phyloP scores from a whole-genome alignment of 2,888 invertebrate genomes.

The Campoplex capitator region DNA sequence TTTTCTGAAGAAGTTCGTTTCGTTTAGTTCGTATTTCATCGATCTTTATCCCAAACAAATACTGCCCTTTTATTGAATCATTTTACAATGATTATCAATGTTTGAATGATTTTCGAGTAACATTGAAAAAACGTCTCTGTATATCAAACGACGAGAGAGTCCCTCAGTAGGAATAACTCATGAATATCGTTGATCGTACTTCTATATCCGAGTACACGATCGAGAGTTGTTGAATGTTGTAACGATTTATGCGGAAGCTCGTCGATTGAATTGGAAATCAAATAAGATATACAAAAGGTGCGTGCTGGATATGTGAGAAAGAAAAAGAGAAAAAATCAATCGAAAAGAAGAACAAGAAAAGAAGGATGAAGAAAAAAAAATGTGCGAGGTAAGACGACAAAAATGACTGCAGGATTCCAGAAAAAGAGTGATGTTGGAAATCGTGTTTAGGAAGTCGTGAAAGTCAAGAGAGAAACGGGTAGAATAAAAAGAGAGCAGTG shows the following conservation, averaged over 20 bases:
- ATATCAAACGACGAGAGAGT: neutral
- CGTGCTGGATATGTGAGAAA: neutral
- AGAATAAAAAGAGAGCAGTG: conserved; percentile 4
- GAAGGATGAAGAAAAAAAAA: neutral
- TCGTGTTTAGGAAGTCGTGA: conserved; percentile 78
- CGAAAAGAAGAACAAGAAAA: conserved; percentile 37
- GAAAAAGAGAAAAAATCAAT: conserved; percentile 16
- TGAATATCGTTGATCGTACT: neutral
- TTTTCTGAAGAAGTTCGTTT: neutral
- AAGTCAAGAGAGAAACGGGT: conserved; percentile 58
- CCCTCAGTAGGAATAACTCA: neutral
- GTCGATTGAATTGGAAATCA: conserved; percentile 78
- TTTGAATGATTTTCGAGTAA: neutral
- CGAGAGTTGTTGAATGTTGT: conserved; percentile 20
- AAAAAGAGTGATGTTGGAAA: conserved; percentile 57
- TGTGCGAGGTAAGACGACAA: conserved; percentile 16
- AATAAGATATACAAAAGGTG: conserved; percentile 52
- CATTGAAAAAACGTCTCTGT: neutral
- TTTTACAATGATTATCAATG: neutral
- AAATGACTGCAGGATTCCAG: conserved; percentile 35
- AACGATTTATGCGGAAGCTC: conserved; percentile 33
- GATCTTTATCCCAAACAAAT: neutral
- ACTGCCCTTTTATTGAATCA: neutral
- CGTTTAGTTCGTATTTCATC: neutral
- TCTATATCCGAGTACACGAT: neutral